Percentiles rank a stretch among this genome's conserved stretches.
phyloP scores from a whole-genome alignment of 1,140 invertebrate species.

The Lineus longissimus region DNA sequence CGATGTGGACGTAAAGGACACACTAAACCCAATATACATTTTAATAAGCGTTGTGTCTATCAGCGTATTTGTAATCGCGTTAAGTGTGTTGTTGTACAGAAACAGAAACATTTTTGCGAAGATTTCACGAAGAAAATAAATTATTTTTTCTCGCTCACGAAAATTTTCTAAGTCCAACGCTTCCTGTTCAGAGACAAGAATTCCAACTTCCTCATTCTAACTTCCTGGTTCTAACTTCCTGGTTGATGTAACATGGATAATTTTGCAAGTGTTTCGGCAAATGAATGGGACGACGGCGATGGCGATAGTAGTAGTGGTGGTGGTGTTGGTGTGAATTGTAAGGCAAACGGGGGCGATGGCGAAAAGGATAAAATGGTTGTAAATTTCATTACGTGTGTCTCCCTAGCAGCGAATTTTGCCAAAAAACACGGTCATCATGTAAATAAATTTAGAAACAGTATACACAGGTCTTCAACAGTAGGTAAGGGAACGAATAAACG shows the following conservation, averaged over 20 bases:
- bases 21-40: background rate
- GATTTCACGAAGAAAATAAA: background rate
- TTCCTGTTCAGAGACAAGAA: background rate
- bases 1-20: background rate
- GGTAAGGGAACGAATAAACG: conserved; percentile 7
- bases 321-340: background rate
- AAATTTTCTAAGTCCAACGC: background rate
- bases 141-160: background rate
- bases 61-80: background rate
- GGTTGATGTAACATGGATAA: background rate
- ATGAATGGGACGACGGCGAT: background rate
- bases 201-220: background rate
- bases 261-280: conserved; percentile 1
- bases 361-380: background rate
- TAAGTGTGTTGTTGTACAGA: background rate
- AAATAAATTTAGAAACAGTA: conserved; percentile 6
- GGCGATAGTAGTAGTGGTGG: background rate
- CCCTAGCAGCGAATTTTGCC: background rate
- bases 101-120: background rate
- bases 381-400: conserved; percentile 5
- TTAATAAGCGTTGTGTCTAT: background rate
- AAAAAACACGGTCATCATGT: conserved; percentile 8
- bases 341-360: background rate
- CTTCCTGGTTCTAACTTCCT: no score
- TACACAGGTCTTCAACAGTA: background rate